Conservation (phyloP, 2,797 vertebrate genomes). For the Bradypus variegatus region DNA sequence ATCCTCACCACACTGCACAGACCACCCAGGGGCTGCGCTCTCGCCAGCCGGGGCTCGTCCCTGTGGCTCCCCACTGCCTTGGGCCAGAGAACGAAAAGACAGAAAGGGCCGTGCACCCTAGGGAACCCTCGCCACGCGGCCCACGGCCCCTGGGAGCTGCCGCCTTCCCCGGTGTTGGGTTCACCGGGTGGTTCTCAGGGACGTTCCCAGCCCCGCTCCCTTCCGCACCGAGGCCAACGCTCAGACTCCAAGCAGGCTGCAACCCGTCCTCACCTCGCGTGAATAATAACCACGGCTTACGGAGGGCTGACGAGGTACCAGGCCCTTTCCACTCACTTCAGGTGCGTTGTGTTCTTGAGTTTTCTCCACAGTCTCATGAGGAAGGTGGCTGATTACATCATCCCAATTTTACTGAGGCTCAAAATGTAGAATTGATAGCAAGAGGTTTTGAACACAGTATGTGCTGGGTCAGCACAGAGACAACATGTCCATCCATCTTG, state of each 20-base stretch:
- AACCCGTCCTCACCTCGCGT: no score
- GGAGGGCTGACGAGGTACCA: background rate
- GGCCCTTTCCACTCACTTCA: background rate
- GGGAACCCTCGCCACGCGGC: no score
- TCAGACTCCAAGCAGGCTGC: rapidly evolving
- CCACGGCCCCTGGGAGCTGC: no score
- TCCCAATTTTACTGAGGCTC: background rate
- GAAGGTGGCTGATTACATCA: background rate
- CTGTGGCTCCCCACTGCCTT: background rate
- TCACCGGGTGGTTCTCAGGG: background rate
- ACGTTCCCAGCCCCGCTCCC: no score
- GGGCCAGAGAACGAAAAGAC: background rate
- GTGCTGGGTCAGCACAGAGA: background rate
- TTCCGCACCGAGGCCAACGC: background rate
- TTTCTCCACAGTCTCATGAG: background rate
- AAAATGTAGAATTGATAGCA: background rate
- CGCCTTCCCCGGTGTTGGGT: rapidly evolving
- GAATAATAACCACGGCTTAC: rapidly evolving
- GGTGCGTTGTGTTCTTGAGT: rapidly evolving
- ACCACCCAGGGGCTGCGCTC: slow-evolving; percentile 71
- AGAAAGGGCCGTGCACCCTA: background rate
- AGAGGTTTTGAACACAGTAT: background rate
- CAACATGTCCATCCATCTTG: rapidly evolving
- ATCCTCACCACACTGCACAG: slow-evolving; percentile 59
- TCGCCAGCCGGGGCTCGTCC: background rate